These are phyloP conservation scores for Drosophila serrata DNA, from an alignment of 1,140 invertebrate genomes.

Conservation along the genomic window DNA sequence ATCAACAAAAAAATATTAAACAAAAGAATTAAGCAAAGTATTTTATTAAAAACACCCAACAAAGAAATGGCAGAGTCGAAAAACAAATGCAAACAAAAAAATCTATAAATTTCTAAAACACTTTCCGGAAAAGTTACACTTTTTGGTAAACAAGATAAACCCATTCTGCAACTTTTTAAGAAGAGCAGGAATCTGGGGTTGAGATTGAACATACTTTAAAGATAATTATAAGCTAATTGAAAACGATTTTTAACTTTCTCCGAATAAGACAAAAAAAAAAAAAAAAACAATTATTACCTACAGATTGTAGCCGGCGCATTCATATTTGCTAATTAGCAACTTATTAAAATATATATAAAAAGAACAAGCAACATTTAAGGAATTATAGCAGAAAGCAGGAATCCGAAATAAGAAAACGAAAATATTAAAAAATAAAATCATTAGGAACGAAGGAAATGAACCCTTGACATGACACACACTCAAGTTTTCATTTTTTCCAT, in stretches of 20 bases:
- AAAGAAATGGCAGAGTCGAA: slow-evolving; percentile 31
- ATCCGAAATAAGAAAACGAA: neutral
- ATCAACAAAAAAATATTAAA: slow-evolving; percentile 13
- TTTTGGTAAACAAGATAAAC: slow-evolving; percentile 49
- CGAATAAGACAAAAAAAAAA: slow-evolving; percentile 68
- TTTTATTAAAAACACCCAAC: slow-evolving; percentile 63
- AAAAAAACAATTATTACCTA: slow-evolving; percentile 63
- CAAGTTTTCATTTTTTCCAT: slow-evolving; percentile 77
- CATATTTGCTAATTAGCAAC: slow-evolving; percentile 63
- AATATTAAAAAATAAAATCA: slow-evolving; percentile 15
- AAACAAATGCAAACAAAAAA: slow-evolving; percentile 21
- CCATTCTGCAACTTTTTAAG: slow-evolving; percentile 63
- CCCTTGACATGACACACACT: slow-evolving; percentile 36
- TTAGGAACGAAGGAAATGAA: slow-evolving; percentile 25
- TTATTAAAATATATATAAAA: slow-evolving; percentile 54
- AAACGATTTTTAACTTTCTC: slow-evolving; percentile 77
- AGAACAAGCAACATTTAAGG: slow-evolving; percentile 57
- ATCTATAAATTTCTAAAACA: slow-evolving; percentile 56
- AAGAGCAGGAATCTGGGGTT: slow-evolving; percentile 39
- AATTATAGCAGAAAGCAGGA: slow-evolving; percentile 51
- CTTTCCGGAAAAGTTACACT: slow-evolving; percentile 54
- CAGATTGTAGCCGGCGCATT: slow-evolving; percentile 64
- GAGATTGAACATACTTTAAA: slow-evolving; percentile 66
- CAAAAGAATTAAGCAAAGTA: slow-evolving; percentile 49
- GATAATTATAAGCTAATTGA: slow-evolving; percentile 62